Conservation (phyloP, 2,888 invertebrate species). For the Megastigmus dorsalis region DNA sequence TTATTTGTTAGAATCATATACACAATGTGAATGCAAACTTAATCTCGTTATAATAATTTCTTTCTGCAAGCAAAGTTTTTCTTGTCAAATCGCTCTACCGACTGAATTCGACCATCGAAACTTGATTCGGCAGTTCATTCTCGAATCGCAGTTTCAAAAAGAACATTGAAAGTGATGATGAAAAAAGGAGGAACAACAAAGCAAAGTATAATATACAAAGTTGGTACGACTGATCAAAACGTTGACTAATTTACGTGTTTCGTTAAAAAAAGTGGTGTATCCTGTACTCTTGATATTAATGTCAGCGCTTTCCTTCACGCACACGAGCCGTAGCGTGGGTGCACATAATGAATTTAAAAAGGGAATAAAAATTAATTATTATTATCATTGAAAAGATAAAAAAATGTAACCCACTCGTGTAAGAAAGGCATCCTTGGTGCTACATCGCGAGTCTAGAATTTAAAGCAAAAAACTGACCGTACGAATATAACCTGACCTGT, state of each 20-base stretch:
- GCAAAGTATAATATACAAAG: slow-evolving; percentile 7
- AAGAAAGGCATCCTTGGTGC: slow-evolving; percentile 29
- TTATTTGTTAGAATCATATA: too few species aligned
- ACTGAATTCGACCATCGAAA: slow-evolving; percentile 43
- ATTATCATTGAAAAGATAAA: slow-evolving; percentile 33
- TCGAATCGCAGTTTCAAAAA: slow-evolving; percentile 20
- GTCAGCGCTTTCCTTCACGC: slow-evolving; percentile 31
- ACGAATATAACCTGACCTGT: slow-evolving; percentile 71
- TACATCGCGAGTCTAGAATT: slow-evolving; percentile 43
- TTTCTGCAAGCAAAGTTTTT: slow-evolving; percentile 14
- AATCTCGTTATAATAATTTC: too few species aligned
- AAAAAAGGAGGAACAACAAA: slow-evolving; percentile 13
- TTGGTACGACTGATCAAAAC: slow-evolving; percentile 40
- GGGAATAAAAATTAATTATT: slow-evolving; percentile 37
- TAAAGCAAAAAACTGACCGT: slow-evolving; percentile 62
- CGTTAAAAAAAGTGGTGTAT: slow-evolving; percentile 7
- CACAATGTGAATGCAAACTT: too few species aligned
- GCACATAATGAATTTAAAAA: slow-evolving; percentile 30
- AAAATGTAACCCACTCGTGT: slow-evolving; percentile 34
- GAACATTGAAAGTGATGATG: slow-evolving; percentile 35
- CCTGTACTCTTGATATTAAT: slow-evolving; percentile 30
- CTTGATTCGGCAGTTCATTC: slow-evolving; percentile 4
- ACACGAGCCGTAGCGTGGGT: slow-evolving; percentile 6
- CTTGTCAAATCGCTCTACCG: slow-evolving; percentile 50
- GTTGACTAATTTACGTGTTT: slow-evolving; percentile 36